Base-by-base conservation (phyloP, 2,888 invertebrate genomes). In the Archips xylosteana region DNA sequence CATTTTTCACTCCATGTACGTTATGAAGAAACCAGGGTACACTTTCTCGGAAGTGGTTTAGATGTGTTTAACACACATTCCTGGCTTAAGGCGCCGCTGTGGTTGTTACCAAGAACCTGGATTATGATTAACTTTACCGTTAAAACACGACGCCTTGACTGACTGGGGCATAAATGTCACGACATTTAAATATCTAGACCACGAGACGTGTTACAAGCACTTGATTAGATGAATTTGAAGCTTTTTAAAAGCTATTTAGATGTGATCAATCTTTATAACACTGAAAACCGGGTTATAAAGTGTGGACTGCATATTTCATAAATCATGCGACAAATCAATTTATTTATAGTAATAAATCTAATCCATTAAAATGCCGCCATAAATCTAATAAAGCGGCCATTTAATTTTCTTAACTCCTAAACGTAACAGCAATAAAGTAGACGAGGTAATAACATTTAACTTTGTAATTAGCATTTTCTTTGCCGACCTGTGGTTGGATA, bases 21-120 rank as follows among this genome's bases (percentile, higher is more conserved):
- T 74, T 69, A 64, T 70, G 65, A 54, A 12, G 73, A 75, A 75
- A 66, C 69, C 64, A 70, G 75, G 75, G 73, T 74, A 70, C 49
- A 70, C 64, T 74, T 89, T 91, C 87, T 83, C 68, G 79, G 88
- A 90, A 90, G 83, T 81, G 78, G 83, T 86, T 80, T 80, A 81
- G 82, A 82, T 79, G 84, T 82, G 82, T 84, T 87, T 88, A 87
- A 89, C 87, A 87, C 81, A 87, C 87, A 89, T 92, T 89, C 87
- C 82, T 82, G 69, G 80, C 84, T 84, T 86, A 87, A 84, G 80
- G 80, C 76, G 81, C 78, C 78, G 81, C 79, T 80, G 80, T 77
- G 78, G 76, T 83, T 79, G 80, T 80, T 76, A 75, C 74, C 70
- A 66, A 70, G 67, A 74, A 74, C 63, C 75, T 60, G 62, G 75